Evolutionary conservation across 1,140 invertebrate genomes (phyloP).

Genomic region (Chymomyza costata): DNA sequence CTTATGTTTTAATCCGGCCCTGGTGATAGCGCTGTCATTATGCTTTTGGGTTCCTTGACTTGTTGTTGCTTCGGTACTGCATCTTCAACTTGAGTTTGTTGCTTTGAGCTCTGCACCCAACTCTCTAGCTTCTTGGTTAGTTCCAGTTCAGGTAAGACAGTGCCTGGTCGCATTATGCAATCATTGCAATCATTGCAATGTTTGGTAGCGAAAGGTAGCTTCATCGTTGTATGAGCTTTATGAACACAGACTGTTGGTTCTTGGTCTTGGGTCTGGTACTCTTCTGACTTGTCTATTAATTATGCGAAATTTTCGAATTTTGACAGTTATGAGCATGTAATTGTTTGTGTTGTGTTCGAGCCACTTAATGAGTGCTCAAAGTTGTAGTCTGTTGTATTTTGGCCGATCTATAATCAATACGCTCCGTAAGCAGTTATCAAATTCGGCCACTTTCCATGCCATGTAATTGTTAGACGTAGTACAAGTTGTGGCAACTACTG

Average conservation of each 20-base stretch:
- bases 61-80: slow-evolving; percentile 17
- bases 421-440: too few species aligned
- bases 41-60: slow-evolving; percentile 64
- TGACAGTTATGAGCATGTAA: background rate
- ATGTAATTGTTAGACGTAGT: too few species aligned
- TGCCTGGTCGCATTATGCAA: slow-evolving; percentile 39
- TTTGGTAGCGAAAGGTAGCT: background rate
- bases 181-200: slow-evolving; percentile 12
- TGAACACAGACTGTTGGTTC: slow-evolving; percentile 17
- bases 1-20: too few species aligned
- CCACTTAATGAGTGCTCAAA: background rate
- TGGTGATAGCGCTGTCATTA: too few species aligned
- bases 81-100: slow-evolving; percentile 20
- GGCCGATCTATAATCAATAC: too few species aligned
- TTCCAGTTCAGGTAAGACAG: background rate
- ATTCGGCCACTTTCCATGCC: too few species aligned
- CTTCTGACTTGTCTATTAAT: slow-evolving; percentile 32
- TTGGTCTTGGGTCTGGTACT: too few species aligned
- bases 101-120: slow-evolving; percentile 34
- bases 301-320: slow-evolving; percentile 32
- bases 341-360: background rate
- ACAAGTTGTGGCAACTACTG: slow-evolving; percentile 38
- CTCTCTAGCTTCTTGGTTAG: slow-evolving; percentile 25
- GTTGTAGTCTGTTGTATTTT: too few species aligned
- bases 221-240: background rate